Evolutionary conservation across 2,888 invertebrate species (phyloP), one percentile per base, ranked within the genome.

Genomic region (Charanyca ferruginea): DNA sequence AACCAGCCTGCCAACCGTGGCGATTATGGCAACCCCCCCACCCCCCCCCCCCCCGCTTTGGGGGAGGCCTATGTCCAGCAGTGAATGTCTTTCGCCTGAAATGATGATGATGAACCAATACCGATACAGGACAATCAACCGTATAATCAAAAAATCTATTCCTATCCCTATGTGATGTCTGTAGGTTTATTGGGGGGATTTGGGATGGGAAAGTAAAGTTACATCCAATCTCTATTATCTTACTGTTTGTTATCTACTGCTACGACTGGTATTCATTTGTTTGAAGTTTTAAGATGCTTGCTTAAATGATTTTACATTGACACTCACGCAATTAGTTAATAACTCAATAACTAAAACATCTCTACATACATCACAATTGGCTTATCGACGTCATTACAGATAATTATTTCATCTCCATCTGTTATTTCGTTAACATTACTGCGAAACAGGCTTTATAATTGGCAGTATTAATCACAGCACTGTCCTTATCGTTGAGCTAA

Each of bases 401-500:
- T 66, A 77, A 71, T 64, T 71, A 77, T 72, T 58, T 11, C 78
- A 67, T 78, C 62, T 73, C 49, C 60, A 51, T 64, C 42, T 45
- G 48, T 60, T 64, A 61, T 22, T 45, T 54, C 51, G 57, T 63
- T 45, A 51, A 73, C 58, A 61, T 38, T 68, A 67, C 44, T 77
- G 5, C 54, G 2, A 54, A 61, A 61, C 76, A 58, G 20, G n/a
- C 58, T 45, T 55, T 73, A 55, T 76, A 79, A 76, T 76, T 76
- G 75, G 54, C 48, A 44, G 51, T 65, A 79, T 76, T 76, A 76
- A 76, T 73, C 79, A 73, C 58, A 41, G 51, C n/a, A 25, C 45
- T 38, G 45, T 60, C 51, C 60, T 78, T 76, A 76, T 73, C 79
- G 32, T 20, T 23, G 35, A 18, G 44, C 67, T 45, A 51, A 45